Percentiles rank a stretch among this genome's conserved stretches.
phyloP scores from a whole-genome alignment of 2,888 invertebrate species.

The Drosophila helvetica region DNA sequence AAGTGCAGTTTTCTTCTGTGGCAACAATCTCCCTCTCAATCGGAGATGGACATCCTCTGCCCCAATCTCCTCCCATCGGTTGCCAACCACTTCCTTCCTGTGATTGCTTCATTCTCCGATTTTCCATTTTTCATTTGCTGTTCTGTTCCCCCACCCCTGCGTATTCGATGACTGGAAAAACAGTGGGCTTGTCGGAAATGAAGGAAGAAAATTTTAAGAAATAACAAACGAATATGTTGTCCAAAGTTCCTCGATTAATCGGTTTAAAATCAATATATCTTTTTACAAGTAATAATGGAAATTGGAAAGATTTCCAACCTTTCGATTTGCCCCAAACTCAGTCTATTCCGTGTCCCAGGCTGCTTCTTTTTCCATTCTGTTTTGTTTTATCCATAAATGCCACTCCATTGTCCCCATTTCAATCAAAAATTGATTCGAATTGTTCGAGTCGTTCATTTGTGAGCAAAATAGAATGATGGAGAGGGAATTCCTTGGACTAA shows the following conservation, averaged over 20 bases:
- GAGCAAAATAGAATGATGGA: not conserved
- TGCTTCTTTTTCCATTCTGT: not conserved
- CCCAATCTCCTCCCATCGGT: not conserved
- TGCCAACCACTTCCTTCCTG: not conserved
- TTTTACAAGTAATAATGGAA: no score
- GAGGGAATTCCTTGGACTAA: not conserved
- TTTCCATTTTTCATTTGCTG: not conserved
- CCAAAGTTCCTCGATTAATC: not conserved
- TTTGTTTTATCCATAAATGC: no score
- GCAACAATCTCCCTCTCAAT: not conserved
- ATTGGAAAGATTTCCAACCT: no score
- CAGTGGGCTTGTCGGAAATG: not conserved
- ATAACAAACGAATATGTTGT: no score
- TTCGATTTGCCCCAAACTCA: no score
- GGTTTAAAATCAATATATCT: no score
- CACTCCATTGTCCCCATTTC: not conserved
- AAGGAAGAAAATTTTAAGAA: no score
- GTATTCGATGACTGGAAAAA: not conserved
- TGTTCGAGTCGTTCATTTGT: not conserved
- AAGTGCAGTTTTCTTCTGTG: no score
- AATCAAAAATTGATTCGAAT: not conserved
- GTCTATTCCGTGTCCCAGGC: not conserved
- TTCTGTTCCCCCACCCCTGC: not conserved
- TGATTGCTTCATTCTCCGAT: not conserved
- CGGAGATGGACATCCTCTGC: not conserved